A percentile compares a stretch with the other conserved stretches of the same genome.
phyloP scores from a whole-genome alignment of 2,113 vertebrate genomes.

The Deroptyus accipitrinus region DNA sequence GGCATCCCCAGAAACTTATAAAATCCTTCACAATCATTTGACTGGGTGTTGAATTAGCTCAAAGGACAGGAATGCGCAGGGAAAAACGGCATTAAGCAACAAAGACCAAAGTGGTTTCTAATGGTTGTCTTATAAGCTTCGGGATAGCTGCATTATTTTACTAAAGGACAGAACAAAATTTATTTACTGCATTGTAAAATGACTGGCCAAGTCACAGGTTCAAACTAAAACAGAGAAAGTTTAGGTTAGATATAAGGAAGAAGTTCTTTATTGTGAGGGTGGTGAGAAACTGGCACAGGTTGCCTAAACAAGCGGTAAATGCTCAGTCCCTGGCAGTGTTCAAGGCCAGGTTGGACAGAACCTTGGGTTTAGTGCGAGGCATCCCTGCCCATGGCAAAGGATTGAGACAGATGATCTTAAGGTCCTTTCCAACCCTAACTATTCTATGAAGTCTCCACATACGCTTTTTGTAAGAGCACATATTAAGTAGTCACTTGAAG shows the following conservation, averaged over 20 bases:
- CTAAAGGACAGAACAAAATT: neutral
- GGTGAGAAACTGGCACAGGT: neutral
- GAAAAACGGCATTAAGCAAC: rapidly evolving
- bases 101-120: neutral
- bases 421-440: neutral
- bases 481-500: neutral
- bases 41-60: neutral
- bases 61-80: neutral
- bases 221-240: neutral
- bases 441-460: neutral
- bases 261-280: neutral
- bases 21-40: neutral
- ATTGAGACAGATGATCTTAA: neutral
- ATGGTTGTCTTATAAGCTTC: neutral
- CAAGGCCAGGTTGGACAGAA: neutral
- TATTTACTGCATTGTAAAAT: neutral
- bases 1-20: neutral
- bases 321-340: neutral
- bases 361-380: neutral
- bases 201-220: rapidly evolving
- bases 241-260: neutral
- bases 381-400: neutral
- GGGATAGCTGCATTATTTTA: neutral
- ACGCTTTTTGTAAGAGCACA: neutral
- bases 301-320: neutral